Percentiles rank a stretch among this genome's conserved stretches.
Evolutionary conservation across 2,113 vertebrate genomes (phyloP).

Genomic region (Xenopus borealis): DNA sequence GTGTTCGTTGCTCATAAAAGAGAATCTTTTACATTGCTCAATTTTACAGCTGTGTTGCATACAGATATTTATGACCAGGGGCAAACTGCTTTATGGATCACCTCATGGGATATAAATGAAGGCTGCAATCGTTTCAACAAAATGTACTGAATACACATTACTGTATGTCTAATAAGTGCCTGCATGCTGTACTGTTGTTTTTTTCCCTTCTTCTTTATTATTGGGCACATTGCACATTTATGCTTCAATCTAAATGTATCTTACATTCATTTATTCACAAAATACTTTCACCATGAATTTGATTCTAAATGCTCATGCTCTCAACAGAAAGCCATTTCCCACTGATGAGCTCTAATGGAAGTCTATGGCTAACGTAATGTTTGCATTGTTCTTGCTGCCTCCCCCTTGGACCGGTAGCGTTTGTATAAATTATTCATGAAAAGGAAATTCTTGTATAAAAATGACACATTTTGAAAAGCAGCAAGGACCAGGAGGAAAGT

Average conservation of each 20-base stretch:
- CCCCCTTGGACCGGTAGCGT: too few species aligned
- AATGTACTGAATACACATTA: constrained; percentile 37
- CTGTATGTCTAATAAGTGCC: constrained; percentile 24
- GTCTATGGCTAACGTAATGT: too few species aligned
- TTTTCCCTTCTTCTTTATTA: not conserved
- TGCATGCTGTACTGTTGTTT: not conserved
- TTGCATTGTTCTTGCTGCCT: too few species aligned
- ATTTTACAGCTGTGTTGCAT: constrained; percentile 59
- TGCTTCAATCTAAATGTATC: not conserved
- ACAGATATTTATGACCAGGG: constrained; percentile 59
- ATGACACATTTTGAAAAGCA: too few species aligned
- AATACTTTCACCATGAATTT: not conserved
- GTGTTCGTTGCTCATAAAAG: constrained; percentile 59
- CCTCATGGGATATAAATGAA: constrained; percentile 52
- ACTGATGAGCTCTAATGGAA: too few species aligned
- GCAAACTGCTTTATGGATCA: constrained; percentile 58
- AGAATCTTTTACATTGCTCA: constrained; percentile 50
- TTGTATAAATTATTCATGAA: too few species aligned
- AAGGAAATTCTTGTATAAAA: too few species aligned
- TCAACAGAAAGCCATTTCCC: not conserved
- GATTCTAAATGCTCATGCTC: not conserved
- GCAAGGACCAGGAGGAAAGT: too few species aligned
- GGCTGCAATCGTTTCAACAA: constrained; percentile 52
- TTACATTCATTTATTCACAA: not conserved
- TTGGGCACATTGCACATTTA: not conserved